phyloP scores from a whole-genome alignment of 2,113 vertebrate genomes.

The Nothobranchius furzeri region DNA sequence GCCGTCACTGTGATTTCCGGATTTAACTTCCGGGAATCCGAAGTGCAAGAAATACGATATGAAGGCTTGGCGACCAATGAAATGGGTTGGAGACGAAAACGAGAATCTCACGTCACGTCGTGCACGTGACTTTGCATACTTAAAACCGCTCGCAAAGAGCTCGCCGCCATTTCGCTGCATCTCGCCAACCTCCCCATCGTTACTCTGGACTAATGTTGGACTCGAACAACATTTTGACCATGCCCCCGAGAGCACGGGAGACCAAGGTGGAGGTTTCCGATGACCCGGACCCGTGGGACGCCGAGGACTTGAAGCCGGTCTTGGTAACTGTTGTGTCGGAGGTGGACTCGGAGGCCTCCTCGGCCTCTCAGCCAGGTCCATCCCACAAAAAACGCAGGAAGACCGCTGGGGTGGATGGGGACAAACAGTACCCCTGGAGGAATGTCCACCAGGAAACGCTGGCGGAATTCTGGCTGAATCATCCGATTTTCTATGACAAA shows the following conservation, averaged over 20 bases:
- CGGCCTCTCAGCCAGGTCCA: not conserved
- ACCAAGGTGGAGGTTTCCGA: not conserved
- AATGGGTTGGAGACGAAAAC: too few species aligned
- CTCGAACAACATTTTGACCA: not conserved
- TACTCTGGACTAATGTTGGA: not conserved
- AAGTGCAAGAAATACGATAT: too few species aligned
- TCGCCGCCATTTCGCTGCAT: not conserved
- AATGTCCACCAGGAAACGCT: not conserved
- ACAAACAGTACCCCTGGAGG: slow-evolving; percentile 4
- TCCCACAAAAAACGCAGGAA: not conserved
- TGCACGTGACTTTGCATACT: too few species aligned
- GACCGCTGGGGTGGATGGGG: not conserved
- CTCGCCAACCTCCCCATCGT: too few species aligned
- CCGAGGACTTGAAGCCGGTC: not conserved
- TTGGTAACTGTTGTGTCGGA: not conserved
- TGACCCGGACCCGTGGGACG: not conserved
- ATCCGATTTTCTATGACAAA: slow-evolving; percentile 2
- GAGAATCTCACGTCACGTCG: too few species aligned
- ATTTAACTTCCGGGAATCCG: too few species aligned
- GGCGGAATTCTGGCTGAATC: not conserved
- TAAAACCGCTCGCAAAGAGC: not conserved
- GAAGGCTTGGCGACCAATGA: too few species aligned
- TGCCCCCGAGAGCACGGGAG: not conserved
- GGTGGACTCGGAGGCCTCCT: not conserved
- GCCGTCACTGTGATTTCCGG: too few species aligned